Evolutionary conservation across 2,113 vertebrate species (phyloP), one percentile per base, ranked within the genome.

Genomic region (Aegotheles bennettii): DNA sequence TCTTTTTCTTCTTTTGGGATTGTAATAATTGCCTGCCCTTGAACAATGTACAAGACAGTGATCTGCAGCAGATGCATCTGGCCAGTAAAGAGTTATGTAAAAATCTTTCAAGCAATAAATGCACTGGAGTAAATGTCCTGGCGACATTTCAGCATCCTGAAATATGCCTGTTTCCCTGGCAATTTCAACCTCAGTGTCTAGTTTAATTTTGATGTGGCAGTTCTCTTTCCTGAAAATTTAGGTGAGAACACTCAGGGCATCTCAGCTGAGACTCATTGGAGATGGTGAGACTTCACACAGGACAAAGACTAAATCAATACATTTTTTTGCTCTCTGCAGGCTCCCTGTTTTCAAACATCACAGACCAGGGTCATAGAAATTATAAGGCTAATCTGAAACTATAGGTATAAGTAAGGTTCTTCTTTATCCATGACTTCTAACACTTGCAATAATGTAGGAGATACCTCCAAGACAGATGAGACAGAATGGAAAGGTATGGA

Each of bases 101-200:
- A 89, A 79, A 73, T 65, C 5, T 68, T 71, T 73, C 43, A 67
- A 45, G n/a, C 57, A 91, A 89, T 35, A 65, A 40, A 73, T 36
- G 10, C 24, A 24, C 42, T 76, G 57, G 69, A 76, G 7, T 65
- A 84, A 85, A 84, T 79, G 56, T 87, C 64, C 53, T 94, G 91
- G 87, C 91, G 95, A 16, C n/a, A 29, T 82, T 79, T 89, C 91
- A 91, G 18, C n/a, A 40, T 78, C 24, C 54, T 89, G 81, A 94
- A 79, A 89, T 56, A 60, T 33, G 40, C 84, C 69, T 82, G 50
- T 89, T 93, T 94, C 73, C 64, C 69, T 84, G 69, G 48, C 31
- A 91, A 73, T 95, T 95, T 82, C 69, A 89, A 12, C 70, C 70
- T 89, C 14, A 16, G n/a, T 54, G 35, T 75, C 51, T 94, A 17